Base-by-base conservation (phyloP, 2,888 invertebrate species). In the Elmis aenea region DNA sequence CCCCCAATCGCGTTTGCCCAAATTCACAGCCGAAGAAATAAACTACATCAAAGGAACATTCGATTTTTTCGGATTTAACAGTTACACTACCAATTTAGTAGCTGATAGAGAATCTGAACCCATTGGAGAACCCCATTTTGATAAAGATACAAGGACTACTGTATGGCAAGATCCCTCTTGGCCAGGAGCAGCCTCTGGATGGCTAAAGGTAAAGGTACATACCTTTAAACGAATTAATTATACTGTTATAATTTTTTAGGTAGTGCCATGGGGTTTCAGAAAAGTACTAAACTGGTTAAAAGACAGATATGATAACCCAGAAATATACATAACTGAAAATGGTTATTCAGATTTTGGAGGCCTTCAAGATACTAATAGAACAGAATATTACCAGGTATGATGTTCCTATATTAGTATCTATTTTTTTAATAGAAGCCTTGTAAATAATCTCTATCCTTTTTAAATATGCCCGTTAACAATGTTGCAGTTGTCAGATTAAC, bases 51-150 rank as follows among this genome's bases (percentile, higher is more conserved):
- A 61, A 13, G 77, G 73, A 0, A 76, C 83, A 0, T 70, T 72
- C 0, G 86, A 89, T 57, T 85, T 83, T 63, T 69, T 87, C 30
- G 86, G 85, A 1, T 58, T 87, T 10, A 87, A 88, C 57, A 76
- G 81, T 38, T 89, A 89, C 83, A 2, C 72, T 76, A 0, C 69
- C 1, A 31, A 38, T 5, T 23, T 44, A 28, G 15, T 38, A 2
- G 30, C 16, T 3, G 30, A 38, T 12, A 23, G 26, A 5, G 8
- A 24, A 62, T 13, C 10, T 2, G 14, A 21, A 6, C 16, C 26
- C 10, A 6, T 18, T 6, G 13, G 26, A 11, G 57, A 69, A 25
- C 78, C 79, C 1, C 79, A 79, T 0, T 77, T 74, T 33, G 70
- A 70, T 51, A 78, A 80, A 38, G 81, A 81, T 54, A 69, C 77